Base-by-base conservation (phyloP, 2,888 invertebrate species). In the Amphimallon solstitiale region DNA sequence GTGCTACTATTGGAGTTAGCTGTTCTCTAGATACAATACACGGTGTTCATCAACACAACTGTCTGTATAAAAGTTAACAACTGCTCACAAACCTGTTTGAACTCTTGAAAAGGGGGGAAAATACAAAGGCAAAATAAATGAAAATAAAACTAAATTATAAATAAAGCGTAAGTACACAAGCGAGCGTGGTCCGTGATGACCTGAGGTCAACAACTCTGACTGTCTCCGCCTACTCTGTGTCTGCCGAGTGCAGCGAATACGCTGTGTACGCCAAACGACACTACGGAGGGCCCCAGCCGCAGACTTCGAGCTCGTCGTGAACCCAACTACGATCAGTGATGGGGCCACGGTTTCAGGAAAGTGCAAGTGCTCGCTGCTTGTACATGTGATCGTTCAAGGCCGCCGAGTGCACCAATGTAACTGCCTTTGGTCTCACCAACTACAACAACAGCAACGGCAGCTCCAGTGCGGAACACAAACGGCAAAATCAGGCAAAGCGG, bases 141-240 rank as follows among this genome's bases (percentile, higher is more conserved):
- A 76, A 75, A 76, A 74, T 76, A 75, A 75, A 76, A 76, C 72
- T 71, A 76, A 77, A 78, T 77, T 76, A 78, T 77, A 78, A 75
- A 74, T 74, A 73, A 79, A 78, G 75, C 74, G 74, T 77, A 74
- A 75, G 76, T 77, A 76, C 74, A 76, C 71, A 69, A 76, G 77
- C 74, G 74, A 79, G 79, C 77, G 77, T 77, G 79, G 79, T 79
- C 76, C 77, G 78, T 76, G 78, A 79, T 81, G 82, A 81, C 81
- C 82, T 80, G 79, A 80, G 82, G 82, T 82, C 82, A 82, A 82
- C 81, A 81, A 81, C 82, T 81, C 79, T 79, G 80, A 77, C 77
- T 78, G 79, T 81, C 80, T 80, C 81, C 82, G 79, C 81, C 82
- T 79, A 81, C 82, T 81, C 78, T 73, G 75, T 78, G 79, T 79